Percentiles rank a stretch among this genome's conserved stretches.
phyloP scores from a whole-genome alignment of 2,888 invertebrate species.

The Athrips mouffetella region DNA sequence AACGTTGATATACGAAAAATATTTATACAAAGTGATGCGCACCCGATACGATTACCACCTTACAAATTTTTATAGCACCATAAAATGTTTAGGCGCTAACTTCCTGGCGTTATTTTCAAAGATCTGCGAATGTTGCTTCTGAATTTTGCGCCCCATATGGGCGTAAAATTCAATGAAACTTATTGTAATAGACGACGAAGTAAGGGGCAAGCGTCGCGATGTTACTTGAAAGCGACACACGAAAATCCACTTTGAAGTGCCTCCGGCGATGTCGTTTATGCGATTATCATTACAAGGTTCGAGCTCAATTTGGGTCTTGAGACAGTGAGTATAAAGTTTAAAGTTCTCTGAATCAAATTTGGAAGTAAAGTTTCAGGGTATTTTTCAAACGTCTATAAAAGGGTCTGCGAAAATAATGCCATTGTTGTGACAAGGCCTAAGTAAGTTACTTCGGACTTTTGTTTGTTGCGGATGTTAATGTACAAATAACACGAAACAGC shows the following conservation, averaged over 20 bases:
- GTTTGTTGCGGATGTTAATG: background rate
- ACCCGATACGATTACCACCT: background rate
- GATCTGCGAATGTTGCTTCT: background rate
- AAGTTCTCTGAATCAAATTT: slow-evolving; percentile 29
- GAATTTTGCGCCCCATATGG: background rate
- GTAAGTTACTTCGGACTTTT: slow-evolving; percentile 4
- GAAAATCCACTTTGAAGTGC: slow-evolving; percentile 45
- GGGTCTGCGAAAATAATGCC: slow-evolving; percentile 26
- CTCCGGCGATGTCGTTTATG: slow-evolving; percentile 39
- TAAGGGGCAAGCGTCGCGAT: slow-evolving; percentile 20
- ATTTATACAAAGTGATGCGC: too few relatives aligned
- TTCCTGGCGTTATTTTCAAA: background rate
- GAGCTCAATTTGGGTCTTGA: slow-evolving; percentile 26
- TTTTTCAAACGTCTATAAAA: slow-evolving; percentile 28
- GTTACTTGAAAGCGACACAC: slow-evolving; percentile 37
- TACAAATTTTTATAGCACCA: slow-evolving; percentile 11
- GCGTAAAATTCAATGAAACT: slow-evolving; percentile 11
- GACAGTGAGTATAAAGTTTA: slow-evolving; percentile 30
- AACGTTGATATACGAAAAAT: too few relatives aligned
- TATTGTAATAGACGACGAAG: slow-evolving; percentile 19
- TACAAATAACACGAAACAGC: background rate
- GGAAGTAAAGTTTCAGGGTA: slow-evolving; percentile 27
- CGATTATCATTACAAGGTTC: slow-evolving; percentile 31
- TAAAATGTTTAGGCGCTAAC: slow-evolving; percentile 14
- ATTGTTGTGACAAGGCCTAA: slow-evolving; percentile 23